Evolutionary conservation across 2,888 invertebrate genomes (phyloP).

Genomic region (Cryptus viduatorius): DNA sequence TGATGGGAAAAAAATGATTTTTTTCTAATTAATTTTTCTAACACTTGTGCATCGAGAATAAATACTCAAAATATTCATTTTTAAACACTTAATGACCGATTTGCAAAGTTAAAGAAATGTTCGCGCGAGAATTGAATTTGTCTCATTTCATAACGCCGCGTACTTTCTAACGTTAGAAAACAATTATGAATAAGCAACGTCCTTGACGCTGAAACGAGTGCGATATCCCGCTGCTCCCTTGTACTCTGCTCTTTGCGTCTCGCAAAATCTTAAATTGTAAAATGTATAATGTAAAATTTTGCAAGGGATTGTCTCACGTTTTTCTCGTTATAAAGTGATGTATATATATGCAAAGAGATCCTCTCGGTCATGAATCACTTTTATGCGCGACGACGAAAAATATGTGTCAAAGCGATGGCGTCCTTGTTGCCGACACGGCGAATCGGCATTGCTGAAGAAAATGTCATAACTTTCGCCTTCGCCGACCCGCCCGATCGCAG

Average conservation of each 20-base stretch:
- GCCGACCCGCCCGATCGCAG: not conserved
- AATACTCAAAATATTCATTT: no score
- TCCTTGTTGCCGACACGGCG: constrained; percentile 41
- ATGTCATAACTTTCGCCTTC: constrained; percentile 12
- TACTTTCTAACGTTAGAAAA: not conserved
- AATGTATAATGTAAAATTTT: constrained; percentile 37
- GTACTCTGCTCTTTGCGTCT: not conserved
- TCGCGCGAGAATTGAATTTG: not conserved
- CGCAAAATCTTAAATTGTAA: no score
- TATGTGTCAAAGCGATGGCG: constrained; percentile 31
- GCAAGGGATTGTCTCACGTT: constrained; percentile 11
- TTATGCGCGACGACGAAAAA: constrained; percentile 6
- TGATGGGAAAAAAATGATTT: no score
- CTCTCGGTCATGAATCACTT: constrained; percentile 33
- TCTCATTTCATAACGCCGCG: not conserved
- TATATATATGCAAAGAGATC: not conserved
- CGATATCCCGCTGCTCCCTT: not conserved
- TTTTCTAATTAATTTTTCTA: no score
- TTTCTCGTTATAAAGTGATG: constrained; percentile 21
- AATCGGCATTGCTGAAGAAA: not conserved
- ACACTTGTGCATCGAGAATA: no score
- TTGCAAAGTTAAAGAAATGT: not conserved
- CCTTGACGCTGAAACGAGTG: not conserved
- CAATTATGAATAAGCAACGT: not conserved
- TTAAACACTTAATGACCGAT: no score